Base-by-base conservation (phyloP, 2,113 vertebrate species). In the Panthera tigris region DNA sequence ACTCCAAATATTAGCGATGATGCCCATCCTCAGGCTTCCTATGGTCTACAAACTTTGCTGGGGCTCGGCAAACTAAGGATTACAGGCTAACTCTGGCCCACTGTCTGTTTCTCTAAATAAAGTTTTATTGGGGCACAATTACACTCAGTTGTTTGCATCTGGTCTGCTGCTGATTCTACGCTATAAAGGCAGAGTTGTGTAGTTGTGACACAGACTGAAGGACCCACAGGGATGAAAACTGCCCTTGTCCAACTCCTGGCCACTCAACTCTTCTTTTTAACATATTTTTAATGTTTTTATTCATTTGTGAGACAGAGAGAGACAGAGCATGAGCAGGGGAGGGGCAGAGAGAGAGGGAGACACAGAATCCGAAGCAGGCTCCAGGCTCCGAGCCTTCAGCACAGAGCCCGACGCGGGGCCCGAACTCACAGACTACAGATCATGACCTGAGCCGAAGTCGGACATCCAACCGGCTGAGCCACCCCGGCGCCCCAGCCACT, bases 31-130 rank as follows among this genome's bases (percentile, higher is more conserved):
- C 45, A 76, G 3, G 16, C 33, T 48, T 39, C 3, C 29, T 33
- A 1, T 41, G 57, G 31, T 85, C 36, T 66, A 33, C 10, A 33
- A n/a, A 79, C 19, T 36, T 79, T 25, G 63, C 11, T 66, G 18
- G 9, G 16, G 29, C 29, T n/a, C 3, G 11, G 48, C 45, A n/a
- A 85, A 63, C 7, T 31, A 33, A 76, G 27, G 13, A 8, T 14
- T 8, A 5, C 1, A 45, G 45, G 23, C 14, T 45, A 9, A 63
- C 16, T 36, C 23, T 4, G 2, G 29, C 41, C 18, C 3, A 0
- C 41, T 61, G 31, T 21, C 9, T 86, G 21, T 69, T 66, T 7
- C 71, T 27, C 29, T 90, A 84, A 94, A 82, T 92, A 90, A 89
- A 86, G 63, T 48, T 84, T 89, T 91, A 57, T 68, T 57, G 52